Evolutionary conservation across 2,888 invertebrate species (phyloP).

Genomic region (Lymantria monacha): DNA sequence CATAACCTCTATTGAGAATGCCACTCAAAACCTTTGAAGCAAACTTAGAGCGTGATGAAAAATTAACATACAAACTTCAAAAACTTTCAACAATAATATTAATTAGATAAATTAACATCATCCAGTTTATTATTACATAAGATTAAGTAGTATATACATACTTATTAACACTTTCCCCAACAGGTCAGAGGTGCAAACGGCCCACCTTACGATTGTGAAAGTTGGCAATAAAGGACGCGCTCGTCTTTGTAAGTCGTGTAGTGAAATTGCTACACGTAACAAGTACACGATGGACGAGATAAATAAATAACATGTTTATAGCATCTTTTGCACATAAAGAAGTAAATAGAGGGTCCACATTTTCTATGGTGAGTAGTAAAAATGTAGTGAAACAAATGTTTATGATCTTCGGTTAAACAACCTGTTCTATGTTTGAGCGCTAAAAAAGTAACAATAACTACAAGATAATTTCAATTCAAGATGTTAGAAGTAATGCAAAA

Average conservation of each 20-base stretch:
- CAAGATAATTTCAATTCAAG: background rate
- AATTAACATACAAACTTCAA: too few species aligned
- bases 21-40: too few species aligned
- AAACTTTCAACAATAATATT: too few species aligned
- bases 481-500: background rate
- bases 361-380: background rate
- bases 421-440: background rate
- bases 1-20: too few species aligned
- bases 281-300: conserved; percentile 14
- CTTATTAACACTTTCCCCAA: conserved; percentile 22
- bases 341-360: background rate
- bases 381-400: background rate
- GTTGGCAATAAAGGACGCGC: conserved; percentile 28
- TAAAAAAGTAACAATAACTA: background rate
- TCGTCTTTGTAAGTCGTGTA: conserved; percentile 11
- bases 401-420: background rate
- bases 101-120: too few species aligned
- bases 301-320: conserved; percentile 8
- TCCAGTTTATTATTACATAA: too few species aligned
- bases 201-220: conserved; percentile 28
- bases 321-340: conserved; percentile 2
- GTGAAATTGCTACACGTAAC: conserved; percentile 24
- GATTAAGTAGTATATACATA: too few species aligned
- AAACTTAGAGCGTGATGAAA: too few species aligned
- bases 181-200: conserved; percentile 19